These are phyloP conservation scores for Andricus curvator DNA, from an alignment of 2,888 invertebrate genomes.

Conservation along the genomic window DNA sequence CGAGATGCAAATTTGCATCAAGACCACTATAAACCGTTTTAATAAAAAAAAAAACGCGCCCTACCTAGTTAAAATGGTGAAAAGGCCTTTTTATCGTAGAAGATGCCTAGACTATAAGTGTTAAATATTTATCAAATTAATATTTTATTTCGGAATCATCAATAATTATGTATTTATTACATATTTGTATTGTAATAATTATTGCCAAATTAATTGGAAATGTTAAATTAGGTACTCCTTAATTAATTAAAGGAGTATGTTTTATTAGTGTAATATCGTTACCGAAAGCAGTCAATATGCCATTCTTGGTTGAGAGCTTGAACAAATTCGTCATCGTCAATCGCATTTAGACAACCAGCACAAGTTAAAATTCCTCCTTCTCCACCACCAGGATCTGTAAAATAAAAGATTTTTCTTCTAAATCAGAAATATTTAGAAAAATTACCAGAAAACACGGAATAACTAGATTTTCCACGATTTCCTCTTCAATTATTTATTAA, in stretches of 20 bases:
- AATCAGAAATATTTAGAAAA: background rate
- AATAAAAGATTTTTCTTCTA: slow-evolving; percentile 7
- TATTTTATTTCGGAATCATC: too few relatives aligned
- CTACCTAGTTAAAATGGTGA: too few relatives aligned
- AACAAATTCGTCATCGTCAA: slow-evolving; percentile 88
- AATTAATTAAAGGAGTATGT: background rate
- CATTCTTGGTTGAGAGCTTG: slow-evolving; percentile 91
- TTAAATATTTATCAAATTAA: too few relatives aligned
- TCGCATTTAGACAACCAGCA: slow-evolving; percentile 87
- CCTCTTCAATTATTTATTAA: too few relatives aligned
- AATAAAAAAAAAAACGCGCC: too few relatives aligned
- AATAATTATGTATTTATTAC: background rate
- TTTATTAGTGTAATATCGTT: slow-evolving; percentile 56
- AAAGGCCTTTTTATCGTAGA: too few relatives aligned
- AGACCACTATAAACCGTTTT: too few relatives aligned
- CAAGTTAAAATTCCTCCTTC: slow-evolving; percentile 78
- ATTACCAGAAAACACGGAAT: too few relatives aligned
- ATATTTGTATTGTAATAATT: background rate
- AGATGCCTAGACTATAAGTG: too few relatives aligned
- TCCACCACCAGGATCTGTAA: slow-evolving; percentile 70
- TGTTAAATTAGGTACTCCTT: background rate
- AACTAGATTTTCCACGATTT: too few relatives aligned
- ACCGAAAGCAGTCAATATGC: slow-evolving; percentile 94
- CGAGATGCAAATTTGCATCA: too few relatives aligned
- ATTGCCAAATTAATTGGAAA: background rate